Evolutionary conservation across 1,140 invertebrate genomes (phyloP).

Genomic region (Doryteuthis pealeii): DNA sequence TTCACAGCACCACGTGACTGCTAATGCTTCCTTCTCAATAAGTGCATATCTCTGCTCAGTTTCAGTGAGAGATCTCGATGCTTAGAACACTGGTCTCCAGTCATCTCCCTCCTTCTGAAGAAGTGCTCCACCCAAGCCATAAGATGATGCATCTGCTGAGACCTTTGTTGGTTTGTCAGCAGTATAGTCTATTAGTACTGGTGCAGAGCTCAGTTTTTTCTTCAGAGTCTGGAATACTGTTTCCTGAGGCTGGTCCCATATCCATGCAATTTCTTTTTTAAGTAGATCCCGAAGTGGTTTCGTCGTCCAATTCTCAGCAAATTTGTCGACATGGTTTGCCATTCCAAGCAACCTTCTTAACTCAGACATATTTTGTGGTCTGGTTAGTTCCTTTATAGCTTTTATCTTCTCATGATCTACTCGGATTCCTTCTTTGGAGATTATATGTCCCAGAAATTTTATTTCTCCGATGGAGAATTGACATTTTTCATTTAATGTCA

Average conservation of each 20-base stretch:
- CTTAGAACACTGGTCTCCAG: constrained; percentile 14
- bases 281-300: constrained; percentile 23
- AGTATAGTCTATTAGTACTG: not conserved
- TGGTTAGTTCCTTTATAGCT: too few relatives aligned
- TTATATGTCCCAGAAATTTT: too few relatives aligned
- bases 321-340: constrained; percentile 43
- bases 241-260: constrained; percentile 21
- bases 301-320: constrained; percentile 21
- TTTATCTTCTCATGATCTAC: too few relatives aligned
- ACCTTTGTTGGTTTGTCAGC: too few relatives aligned
- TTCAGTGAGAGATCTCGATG: constrained; percentile 12
- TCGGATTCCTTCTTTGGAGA: too few relatives aligned
- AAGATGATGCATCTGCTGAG: constrained; percentile 3
- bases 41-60: constrained; percentile 13
- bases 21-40: too few relatives aligned
- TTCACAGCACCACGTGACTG: not conserved
- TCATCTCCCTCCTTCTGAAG: not conserved
- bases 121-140: not conserved
- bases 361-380: too few relatives aligned
- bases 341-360: not conserved
- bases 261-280: constrained; percentile 23
- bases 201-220: constrained; percentile 14
- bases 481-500: too few relatives aligned
- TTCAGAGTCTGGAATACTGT: not conserved
- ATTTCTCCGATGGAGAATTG: too few relatives aligned